Base-by-base conservation (phyloP, 2,888 invertebrate genomes). In the Pterostichus madidus region DNA sequence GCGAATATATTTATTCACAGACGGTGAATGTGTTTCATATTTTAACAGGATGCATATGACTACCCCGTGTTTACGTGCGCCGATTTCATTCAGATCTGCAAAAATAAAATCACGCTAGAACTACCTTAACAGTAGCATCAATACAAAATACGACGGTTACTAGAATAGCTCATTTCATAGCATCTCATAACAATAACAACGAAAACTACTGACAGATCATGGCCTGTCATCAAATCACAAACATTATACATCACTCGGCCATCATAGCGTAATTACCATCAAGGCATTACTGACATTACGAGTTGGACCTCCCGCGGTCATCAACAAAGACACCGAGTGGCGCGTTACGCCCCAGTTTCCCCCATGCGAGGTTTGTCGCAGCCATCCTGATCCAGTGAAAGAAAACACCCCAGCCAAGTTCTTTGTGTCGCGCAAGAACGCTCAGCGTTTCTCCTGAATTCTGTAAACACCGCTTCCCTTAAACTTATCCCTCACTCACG, bases 391-490 rank as follows among this genome's bases (percentile, higher is more conserved):
- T 56, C 31, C 32, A 35, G 39, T 15, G 77, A 53, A 77, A 56
- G 77, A 77, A 77, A 77, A 32, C 77, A 52, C 53, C 53, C 53
- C 39, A 46, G 77, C 13, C 15, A 15, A 77, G 53, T 77, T 56
- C 77, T 77, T 77, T 77, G 77, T 77, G 24, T 76, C 52, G 52
- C 75, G 52, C 13, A 52, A 52, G 56, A 56, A 10, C 13, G 73
- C 44, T n/a, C 77, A 56, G 10, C 31, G 24, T 56, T 53, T 77
- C 77, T 56, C 31, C 52, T 35, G 76, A 53, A 76, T 56, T 56
- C 56, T 53, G 77, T 77, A 77, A 77, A 77, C 77, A 77, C 77
- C 31, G 77, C 35, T 77, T 53, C 77, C 56, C 56, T 39, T 56
- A 77, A 77, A 77, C 56, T 77, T 75, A 75, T 68, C 68, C 46